Evolutionary conservation across 2,888 invertebrate species (phyloP).

Genomic region (Oscheius myriophilus): DNA sequence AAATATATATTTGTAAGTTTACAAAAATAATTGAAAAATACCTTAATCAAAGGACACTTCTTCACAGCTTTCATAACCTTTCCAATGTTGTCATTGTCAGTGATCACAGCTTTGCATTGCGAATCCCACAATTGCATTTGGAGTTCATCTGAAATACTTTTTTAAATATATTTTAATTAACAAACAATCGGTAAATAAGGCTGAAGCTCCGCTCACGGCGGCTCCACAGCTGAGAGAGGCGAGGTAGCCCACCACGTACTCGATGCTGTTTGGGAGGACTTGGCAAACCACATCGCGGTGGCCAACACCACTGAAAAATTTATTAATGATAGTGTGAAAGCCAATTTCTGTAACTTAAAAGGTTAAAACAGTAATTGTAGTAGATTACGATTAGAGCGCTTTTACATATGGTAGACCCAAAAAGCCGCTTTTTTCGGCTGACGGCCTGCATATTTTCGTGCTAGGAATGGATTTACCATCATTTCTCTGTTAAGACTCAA

Average conservation of each 20-base stretch:
- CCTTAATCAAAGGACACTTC: conserved; percentile 33
- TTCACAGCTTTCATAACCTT: conserved; percentile 45
- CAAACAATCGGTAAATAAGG: conserved; percentile 58
- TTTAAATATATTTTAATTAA: too few species aligned
- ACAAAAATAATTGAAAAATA: too few species aligned
- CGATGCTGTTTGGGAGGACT: conserved; percentile 57
- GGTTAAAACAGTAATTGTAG: too few species aligned
- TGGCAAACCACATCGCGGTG: conserved; percentile 53
- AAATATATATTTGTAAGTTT: too few species aligned
- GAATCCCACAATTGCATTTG: conserved; percentile 52
- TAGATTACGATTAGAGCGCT: too few species aligned
- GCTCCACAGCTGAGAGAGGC: conserved; percentile 50
- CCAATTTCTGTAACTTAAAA: too few species aligned
- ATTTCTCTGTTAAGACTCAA: too few species aligned
- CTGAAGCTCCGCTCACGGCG: conserved; percentile 54
- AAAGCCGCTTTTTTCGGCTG: too few species aligned
- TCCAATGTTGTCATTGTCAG: conserved; percentile 40
- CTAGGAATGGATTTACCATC: too few species aligned
- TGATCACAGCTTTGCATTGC: conserved; percentile 37
- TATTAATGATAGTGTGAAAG: too few species aligned
- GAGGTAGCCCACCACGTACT: conserved; percentile 48
- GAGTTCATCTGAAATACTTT: conserved; percentile 44
- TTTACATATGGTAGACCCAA: too few species aligned
- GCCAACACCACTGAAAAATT: conserved; percentile 38
- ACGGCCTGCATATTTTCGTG: too few species aligned